Percentiles rank a stretch among this genome's conserved stretches.
Conservation (phyloP, 2,888 invertebrate species). For the Callyntrura guangdongensis region DNA sequence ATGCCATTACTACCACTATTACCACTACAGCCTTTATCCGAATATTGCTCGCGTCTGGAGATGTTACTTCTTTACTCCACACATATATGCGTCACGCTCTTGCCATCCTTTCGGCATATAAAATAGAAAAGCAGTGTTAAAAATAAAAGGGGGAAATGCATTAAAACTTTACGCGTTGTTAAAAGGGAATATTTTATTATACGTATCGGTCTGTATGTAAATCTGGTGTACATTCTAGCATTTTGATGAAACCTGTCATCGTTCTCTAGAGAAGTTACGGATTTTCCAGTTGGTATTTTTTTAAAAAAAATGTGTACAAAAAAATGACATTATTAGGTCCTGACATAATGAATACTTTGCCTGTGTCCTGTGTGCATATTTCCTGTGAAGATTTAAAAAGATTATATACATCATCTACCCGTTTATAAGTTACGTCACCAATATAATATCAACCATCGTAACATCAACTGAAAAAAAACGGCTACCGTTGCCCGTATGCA, state of each 20-base stretch:
- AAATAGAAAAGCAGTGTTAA: too few species aligned
- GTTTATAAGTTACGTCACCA: too few species aligned
- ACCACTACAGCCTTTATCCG: background rate
- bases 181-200: background rate
- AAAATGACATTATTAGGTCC: background rate
- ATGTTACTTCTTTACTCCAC: too few species aligned
- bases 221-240: slow-evolving; percentile 2
- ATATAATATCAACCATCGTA: too few species aligned
- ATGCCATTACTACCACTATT: background rate
- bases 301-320: background rate
- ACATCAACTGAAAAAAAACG: too few species aligned
- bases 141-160: background rate
- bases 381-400: slow-evolving; percentile 27
- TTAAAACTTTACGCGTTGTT: too few species aligned
- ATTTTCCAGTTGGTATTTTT: background rate
- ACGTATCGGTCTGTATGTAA: background rate
- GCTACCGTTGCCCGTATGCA: background rate
- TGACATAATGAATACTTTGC: too few species aligned
- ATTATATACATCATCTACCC: background rate
- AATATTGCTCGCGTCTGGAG: background rate
- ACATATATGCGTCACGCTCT: too few species aligned
- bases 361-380: background rate
- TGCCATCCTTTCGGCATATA: too few species aligned
- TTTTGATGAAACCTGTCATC: slow-evolving; percentile 12
- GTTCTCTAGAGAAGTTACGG: background rate